Base-by-base conservation (phyloP, 2,888 invertebrate genomes). In the Lycophotia porphyrea region DNA sequence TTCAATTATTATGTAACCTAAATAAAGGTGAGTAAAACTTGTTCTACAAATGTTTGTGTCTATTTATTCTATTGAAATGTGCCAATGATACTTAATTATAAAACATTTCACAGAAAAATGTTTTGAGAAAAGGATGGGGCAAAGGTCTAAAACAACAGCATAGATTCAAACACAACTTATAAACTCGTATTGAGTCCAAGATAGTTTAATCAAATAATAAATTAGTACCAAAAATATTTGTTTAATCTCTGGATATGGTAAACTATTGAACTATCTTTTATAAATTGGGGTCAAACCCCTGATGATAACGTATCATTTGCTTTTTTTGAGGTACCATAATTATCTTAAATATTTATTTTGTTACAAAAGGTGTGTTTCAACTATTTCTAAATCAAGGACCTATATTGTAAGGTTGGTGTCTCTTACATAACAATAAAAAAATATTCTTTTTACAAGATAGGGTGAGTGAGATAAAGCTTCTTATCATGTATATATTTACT, bases 401-500 rank as follows among this genome's bases (percentile, higher is more conserved):
- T 42, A 42, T 84, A 71, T 69, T 76, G 8, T 67, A 71, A 61
- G 58, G 60, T 55, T 65, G 58, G 24, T 78, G 47, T 71, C 61
- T 79, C 71, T 88, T 80, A 83, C 61, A 81, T 80, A 87, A 86
- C 71, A 84, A 76, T 67, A 72, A 68, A 65, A 78, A 13, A 73
- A 65, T 58, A 34, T 74, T 67, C 34, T 77, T 80, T 80, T 82
- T 34, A 44, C 39, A 80, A 80, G 71, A 72, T 44, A 79, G 21
- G 65, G n/a, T 71, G 68, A 81, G 79, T 71, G 68, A 81, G 79
- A 78, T 86, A 83, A 75, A 66, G 34, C 58, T 68, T 68, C 71
- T 82, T 85, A 86, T 88, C 86, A 79, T 64, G 52, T 69, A 63
- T 76, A 76, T 84, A 78, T 80, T 74, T 85, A 78, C 70, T 60